A percentile compares a stretch with the other conserved stretches of the same genome.
Conservation (phyloP, 2,797 vertebrate species). For the Periophthalmus magnuspinnatus region DNA sequence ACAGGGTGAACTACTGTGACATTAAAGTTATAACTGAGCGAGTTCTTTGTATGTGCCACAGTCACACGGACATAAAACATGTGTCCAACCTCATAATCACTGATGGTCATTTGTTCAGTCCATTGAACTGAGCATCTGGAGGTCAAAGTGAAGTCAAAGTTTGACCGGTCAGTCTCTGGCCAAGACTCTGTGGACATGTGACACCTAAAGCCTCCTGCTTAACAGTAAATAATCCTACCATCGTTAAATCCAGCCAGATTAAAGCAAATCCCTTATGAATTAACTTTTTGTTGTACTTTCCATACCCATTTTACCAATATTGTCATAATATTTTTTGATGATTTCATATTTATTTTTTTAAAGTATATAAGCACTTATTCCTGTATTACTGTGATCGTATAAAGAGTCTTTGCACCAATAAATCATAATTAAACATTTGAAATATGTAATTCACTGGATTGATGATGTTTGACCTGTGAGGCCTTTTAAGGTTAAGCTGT, state of each 20-base stretch:
- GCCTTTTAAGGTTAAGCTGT: constrained; percentile 57
- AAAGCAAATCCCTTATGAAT: constrained; percentile 72
- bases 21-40: not conserved
- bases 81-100: not conserved
- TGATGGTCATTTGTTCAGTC: constrained; percentile 29
- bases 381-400: not conserved
- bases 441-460: constrained; percentile 61
- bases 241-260: constrained; percentile 74
- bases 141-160: constrained; percentile 56
- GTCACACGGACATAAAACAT: not conserved
- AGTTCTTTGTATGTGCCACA: too few species aligned
- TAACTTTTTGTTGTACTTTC: constrained; percentile 72
- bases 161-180: constrained; percentile 47
- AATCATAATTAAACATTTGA: constrained; percentile 28
- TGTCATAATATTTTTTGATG: constrained; percentile 46
- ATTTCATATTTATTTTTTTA: constrained; percentile 21
- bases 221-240: constrained; percentile 76
- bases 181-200: constrained; percentile 66
- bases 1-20: not conserved
- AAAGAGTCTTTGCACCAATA: not conserved
- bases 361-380: constrained; percentile 28
- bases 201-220: constrained; percentile 70
- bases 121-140: constrained; percentile 57
- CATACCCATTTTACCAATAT: constrained; percentile 69
- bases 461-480: constrained; percentile 53